Evolutionary conservation across 2,888 invertebrate species (phyloP), one percentile per base, ranked within the genome.

Genomic region (Myathropa florea): DNA sequence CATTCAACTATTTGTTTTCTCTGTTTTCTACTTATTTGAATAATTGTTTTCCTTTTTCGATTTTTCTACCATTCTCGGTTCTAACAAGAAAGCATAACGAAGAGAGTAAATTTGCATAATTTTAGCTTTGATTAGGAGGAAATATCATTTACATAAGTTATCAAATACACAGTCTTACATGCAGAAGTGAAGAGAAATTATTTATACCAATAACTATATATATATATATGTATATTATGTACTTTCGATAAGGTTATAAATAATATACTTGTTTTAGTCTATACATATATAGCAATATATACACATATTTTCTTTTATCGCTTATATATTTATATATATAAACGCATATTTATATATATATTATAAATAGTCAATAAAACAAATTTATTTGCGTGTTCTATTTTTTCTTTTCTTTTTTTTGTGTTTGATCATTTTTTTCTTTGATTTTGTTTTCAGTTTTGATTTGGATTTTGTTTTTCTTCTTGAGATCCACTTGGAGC

Each of bases 331-430:
- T 68, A 77, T 68, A 67, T 46, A 60, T 67, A 67, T 61, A 77
- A 36, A 65, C 26, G 46, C 65, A 77, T 28, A 68, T 60, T 14
- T 67, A 68, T 77, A 68, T 77, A 63, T 71, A 24, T 64, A 59
- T 81, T 83, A 71, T 57, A 81, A 68, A 77, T 81, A 86, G 81
- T 85, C 67, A 82, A 83, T 86, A 86, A 86, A 86, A 70, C 64
- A 83, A 79, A 83, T 67, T 86, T 78, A 86, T 79, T 86, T 81
- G 81, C 75, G 86, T 82, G 86, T 86, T 86, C 77, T 75, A 82
- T 83, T 86, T 73, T 61, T 75, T 53, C 28, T 53, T 12, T 73
- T 57, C 10, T 63, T 59, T 78, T 68, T 18, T 67, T 64, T 36
- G 12, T 71, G 21, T 28, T 65, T 39, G 23, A 4, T 7, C 21